Conservation (phyloP, 2,797 vertebrate genomes). For the Tiaroga cobitis region DNA sequence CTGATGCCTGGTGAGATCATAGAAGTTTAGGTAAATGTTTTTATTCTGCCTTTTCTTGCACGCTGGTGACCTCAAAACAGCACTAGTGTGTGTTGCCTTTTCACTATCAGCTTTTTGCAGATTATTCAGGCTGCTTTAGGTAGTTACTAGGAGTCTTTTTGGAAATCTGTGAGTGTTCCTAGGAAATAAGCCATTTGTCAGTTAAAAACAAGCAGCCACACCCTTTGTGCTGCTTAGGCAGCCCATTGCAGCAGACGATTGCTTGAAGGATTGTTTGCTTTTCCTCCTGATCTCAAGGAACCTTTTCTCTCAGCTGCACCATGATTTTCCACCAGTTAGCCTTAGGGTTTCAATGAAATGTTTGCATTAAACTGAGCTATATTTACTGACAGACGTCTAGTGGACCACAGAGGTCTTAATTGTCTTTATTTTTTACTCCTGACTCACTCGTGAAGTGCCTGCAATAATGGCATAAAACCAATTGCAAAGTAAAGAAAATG, state of each 20-base stretch:
- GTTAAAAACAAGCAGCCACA: slow-evolving; percentile 56
- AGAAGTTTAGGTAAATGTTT: not conserved
- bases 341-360: slow-evolving; percentile 26
- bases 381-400: slow-evolving; percentile 18
- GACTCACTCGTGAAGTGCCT: not conserved
- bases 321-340: slow-evolving; percentile 46
- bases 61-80: not conserved
- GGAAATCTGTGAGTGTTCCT: slow-evolving; percentile 40
- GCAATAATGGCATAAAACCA: slow-evolving; percentile 2
- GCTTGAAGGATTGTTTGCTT: slow-evolving; percentile 44
- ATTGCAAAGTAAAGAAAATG: not conserved
- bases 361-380: slow-evolving; percentile 59
- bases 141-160: slow-evolving; percentile 15
- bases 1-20: not conserved
- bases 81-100: not conserved
- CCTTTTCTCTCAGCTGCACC: slow-evolving; percentile 49
- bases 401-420: not conserved
- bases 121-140: slow-evolving; percentile 1
- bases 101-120: not conserved
- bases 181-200: slow-evolving; percentile 49
- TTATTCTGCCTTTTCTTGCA: not conserved
- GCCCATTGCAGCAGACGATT: slow-evolving; percentile 42
- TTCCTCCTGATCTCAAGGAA: slow-evolving; percentile 56
- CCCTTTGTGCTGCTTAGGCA: slow-evolving; percentile 55
- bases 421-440: not conserved